phyloP scores from a whole-genome alignment of 2,888 invertebrate species.

The Aspidiotus destructor region DNA sequence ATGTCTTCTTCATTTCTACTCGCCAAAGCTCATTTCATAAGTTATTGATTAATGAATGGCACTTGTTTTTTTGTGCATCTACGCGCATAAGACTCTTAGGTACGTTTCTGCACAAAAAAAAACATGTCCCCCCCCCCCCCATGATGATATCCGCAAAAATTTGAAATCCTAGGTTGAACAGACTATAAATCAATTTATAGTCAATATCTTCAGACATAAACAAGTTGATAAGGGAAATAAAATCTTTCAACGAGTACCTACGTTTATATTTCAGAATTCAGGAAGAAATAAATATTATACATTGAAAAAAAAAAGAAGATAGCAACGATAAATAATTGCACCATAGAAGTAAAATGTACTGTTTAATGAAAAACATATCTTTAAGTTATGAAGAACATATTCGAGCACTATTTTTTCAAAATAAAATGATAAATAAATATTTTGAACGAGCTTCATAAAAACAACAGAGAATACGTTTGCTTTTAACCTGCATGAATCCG shows the following conservation, averaged over 20 bases:
- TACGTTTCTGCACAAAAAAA: too few relatives aligned
- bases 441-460: conserved; percentile 6
- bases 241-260: conserved; percentile 10
- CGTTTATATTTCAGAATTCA: conserved; percentile 27
- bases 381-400: conserved; percentile 1
- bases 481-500: conserved; percentile 15
- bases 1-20: too few relatives aligned
- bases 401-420: conserved; percentile 15
- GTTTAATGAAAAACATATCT: conserved; percentile 21
- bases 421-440: conserved; percentile 5
- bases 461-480: neutral
- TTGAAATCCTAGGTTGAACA: too few relatives aligned
- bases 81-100: too few relatives aligned
- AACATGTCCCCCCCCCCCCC: too few relatives aligned
- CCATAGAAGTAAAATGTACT: conserved; percentile 29
- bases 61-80: too few relatives aligned
- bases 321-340: conserved; percentile 32
- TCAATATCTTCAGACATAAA: too few relatives aligned
- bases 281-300: conserved; percentile 29
- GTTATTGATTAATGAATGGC: too few relatives aligned
- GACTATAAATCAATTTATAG: too few relatives aligned
- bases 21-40: too few relatives aligned
- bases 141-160: too few relatives aligned
- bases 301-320: conserved; percentile 10
- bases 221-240: neutral